Percentiles rank a stretch among this genome's conserved stretches.
Conservation (phyloP, 2,797 vertebrate genomes). For the Geotrypetes seraphini region DNA sequence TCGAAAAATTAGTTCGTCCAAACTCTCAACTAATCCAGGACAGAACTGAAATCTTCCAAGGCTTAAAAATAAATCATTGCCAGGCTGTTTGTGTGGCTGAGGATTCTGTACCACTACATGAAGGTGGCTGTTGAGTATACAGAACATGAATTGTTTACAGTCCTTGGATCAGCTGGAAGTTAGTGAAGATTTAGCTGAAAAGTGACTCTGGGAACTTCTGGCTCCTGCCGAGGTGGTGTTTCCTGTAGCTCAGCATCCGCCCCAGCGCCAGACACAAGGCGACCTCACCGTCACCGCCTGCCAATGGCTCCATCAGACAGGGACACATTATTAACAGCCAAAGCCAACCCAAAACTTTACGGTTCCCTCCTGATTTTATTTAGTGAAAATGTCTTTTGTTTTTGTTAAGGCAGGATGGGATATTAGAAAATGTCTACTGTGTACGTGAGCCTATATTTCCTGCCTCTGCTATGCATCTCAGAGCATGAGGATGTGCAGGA, state of each 20-base stretch:
- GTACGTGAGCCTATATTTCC: not conserved
- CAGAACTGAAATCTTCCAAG: too few relatives aligned
- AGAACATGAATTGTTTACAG: too few relatives aligned
- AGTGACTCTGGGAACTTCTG: constrained; percentile 50
- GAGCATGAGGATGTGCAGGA: not conserved
- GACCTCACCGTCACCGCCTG: too few relatives aligned
- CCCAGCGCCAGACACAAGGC: constrained; percentile 26
- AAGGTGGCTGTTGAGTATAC: too few relatives aligned
- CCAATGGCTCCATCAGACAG: too few relatives aligned
- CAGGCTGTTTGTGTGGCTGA: too few relatives aligned
- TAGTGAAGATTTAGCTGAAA: constrained; percentile 26
- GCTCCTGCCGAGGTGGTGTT: constrained; percentile 59
- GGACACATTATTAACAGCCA: too few relatives aligned
- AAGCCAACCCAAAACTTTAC: constrained; percentile 24
- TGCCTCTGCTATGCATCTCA: not conserved
- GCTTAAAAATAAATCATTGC: too few relatives aligned
- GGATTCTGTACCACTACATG: too few relatives aligned
- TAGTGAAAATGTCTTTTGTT: constrained; percentile 12
- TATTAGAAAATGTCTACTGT: not conserved
- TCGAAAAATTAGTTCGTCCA: too few relatives aligned
- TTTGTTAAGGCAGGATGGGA: rapidly evolving
- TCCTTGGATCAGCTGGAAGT: constrained; percentile 21
- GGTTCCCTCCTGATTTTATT: not conserved
- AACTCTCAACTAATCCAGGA: too few relatives aligned
- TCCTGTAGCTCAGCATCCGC: constrained; percentile 48